Evolutionary conservation across 1,140 invertebrate species (phyloP), one percentile per base, ranked within the genome.

Genomic region (Goniozus legneri): DNA sequence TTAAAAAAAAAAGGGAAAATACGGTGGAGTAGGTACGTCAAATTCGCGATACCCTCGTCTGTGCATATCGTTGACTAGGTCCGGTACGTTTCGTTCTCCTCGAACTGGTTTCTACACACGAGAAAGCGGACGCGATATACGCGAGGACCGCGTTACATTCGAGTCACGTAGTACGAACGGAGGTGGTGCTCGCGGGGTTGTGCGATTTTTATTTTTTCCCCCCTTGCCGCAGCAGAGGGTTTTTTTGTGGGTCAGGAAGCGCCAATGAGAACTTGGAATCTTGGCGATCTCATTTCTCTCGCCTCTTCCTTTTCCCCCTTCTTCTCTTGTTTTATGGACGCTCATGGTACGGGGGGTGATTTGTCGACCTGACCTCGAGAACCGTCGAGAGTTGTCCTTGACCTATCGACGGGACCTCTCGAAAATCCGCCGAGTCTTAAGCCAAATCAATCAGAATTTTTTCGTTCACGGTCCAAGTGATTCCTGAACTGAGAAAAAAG

Each of bases 321-420:
- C 37, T 18, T 19, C 19, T 2, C n/a, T 53, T 56, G 44, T 52
- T 43, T 44, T 44, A 50, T 49, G 43, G 43, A 52, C 50, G 46
- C 56, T 54, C 50, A 52, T 50, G 52, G 53, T 53, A 68, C 61
- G 73, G 71, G 73, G 72, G 72, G 72, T 73, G 71, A 74, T 74
- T 74, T 70, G 71, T 72, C 69, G 69, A 72, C 66, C 63, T 72
- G 70, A 75, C 70, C 72, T 67, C 64, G 71, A 66, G 61, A 65
- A 65, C 58, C 60, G 60, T 64, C 60, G 58, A 61, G n/a, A n/a
- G 63, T 62, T 61, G 73, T 73, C 71, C 73, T 75, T 74, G 73
- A 75, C 73, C 73, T 76, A 73, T 74, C 65, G 69, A 69, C 64
- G 65, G 59, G 53, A 59, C 57, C 62, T 60, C 58, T 61, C 60